Evolutionary conservation across 2,113 vertebrate genomes (phyloP), one percentile per base, ranked within the genome.

Genomic region (Chionodraco myersi): DNA sequence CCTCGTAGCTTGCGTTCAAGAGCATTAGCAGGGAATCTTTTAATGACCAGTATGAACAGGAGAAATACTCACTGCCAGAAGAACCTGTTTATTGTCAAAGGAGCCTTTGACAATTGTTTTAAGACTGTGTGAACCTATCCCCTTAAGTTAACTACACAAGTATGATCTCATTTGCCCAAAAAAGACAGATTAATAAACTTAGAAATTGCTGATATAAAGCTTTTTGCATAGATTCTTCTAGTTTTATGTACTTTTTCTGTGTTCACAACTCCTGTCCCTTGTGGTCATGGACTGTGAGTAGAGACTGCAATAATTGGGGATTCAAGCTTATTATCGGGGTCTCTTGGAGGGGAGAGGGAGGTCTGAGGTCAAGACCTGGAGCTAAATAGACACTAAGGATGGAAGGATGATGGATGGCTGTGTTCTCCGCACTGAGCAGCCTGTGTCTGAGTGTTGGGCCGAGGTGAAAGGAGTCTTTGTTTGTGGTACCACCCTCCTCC

Each of bases 381-480:
- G 47, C 26, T 54, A 65, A 78, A 57, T 7, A 66, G 63, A 34
- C 23, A 15, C 8, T 12, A 9, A 12, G 23, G 60, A 36, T 71
- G 71, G 44, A 30, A 26, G 44, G 47, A 54, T 18, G 59, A 45
- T 51, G 52, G 47, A 54, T 58, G 72, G 36, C 51, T 62, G 56
- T 21, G 78, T 63, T 57, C 26, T 63, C 61, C 70, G 62, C 41
- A 54, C 72, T 63, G 57, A 77, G 66, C 48, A 4, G 71, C 6
- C 47, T 54, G 79, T 83, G 77, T 78, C 15, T 63, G 69, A 18
- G 36, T 63, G 69, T 75, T 73, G 74, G 59, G 21, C 18, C 2
- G 77, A 70, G 69, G 65, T 89, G 83, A 91, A 88, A 79, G 75
- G 79, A 56, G 77, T 74, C 91, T 89, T 91, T 92, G 90, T 92